phyloP scores from a whole-genome alignment of 2,888 invertebrate genomes.

The Deroplatys truncata region DNA sequence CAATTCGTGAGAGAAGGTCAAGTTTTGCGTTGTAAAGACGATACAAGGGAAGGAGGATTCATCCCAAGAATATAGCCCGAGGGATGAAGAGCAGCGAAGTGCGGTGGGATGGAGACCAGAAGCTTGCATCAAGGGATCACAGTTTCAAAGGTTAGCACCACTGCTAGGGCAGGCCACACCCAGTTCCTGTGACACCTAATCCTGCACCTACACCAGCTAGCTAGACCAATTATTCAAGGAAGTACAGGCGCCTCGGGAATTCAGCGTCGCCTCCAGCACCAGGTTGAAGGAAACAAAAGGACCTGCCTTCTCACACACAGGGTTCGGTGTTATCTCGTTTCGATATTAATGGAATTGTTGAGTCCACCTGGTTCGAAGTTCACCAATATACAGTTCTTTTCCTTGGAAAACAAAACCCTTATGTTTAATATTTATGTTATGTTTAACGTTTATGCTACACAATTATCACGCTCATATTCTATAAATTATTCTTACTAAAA shows the following conservation, averaged over 20 bases:
- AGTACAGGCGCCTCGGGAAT: neutral
- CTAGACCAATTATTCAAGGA: neutral
- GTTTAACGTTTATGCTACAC: too few species aligned
- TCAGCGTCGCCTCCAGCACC: neutral
- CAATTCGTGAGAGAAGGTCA: neutral
- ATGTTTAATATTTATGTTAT: too few species aligned
- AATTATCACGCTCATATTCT: too few species aligned
- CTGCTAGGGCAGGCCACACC: neutral
- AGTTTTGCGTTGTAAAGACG: conserved; percentile 3
- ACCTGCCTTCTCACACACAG: too few species aligned
- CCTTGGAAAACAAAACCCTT: too few species aligned
- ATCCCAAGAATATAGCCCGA: conserved; percentile 9
- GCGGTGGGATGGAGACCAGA: neutral
- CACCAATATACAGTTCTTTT: neutral
- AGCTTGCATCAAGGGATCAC: conserved; percentile 4
- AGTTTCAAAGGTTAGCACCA: conserved; percentile 10
- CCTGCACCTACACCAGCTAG: neutral
- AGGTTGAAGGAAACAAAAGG: neutral
- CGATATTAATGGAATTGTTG: neutral
- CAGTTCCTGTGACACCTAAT: neutral
- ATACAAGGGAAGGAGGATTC: conserved; percentile 11
- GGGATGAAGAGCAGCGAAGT: conserved; percentile 1
- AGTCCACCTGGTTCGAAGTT: neutral
- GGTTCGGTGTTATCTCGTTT: neutral
- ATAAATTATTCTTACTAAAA: too few species aligned